These are phyloP conservation scores for Steinernema scapterisci DNA, from an alignment of 2,888 invertebrate genomes.

Conservation along the genomic window DNA sequence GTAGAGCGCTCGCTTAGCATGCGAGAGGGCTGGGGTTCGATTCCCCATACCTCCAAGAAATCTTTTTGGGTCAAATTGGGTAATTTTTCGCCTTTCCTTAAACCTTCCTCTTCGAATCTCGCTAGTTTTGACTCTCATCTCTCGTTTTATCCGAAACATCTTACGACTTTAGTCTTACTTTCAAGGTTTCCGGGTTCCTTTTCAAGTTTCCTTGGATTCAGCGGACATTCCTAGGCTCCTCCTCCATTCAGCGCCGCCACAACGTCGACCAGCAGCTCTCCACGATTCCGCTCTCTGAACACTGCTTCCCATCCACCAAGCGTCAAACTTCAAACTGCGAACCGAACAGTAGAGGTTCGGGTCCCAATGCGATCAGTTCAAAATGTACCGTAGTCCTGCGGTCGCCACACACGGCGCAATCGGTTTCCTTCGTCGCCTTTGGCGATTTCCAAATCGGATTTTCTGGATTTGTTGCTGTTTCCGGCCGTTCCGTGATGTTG, in stretches of 20 bases:
- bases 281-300: background rate
- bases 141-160: too few species aligned
- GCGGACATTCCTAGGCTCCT: too few species aligned
- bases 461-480: background rate
- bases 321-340: background rate
- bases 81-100: too few species aligned
- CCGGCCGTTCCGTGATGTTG: background rate
- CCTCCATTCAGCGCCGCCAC: background rate
- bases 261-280: background rate
- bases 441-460: background rate
- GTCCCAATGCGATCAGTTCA: background rate
- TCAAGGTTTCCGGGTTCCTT: too few species aligned
- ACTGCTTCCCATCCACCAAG: background rate
- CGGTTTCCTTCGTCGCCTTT: background rate
- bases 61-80: background rate
- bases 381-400: background rate
- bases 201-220: too few species aligned
- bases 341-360: background rate
- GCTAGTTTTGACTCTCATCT: too few species aligned
- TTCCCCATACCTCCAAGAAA: constrained; percentile 45
- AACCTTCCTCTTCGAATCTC: too few species aligned
- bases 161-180: too few species aligned
- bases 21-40: constrained; percentile 49
- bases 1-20: constrained; percentile 51
- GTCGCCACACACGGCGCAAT: background rate